Conservation (phyloP, 1,140 invertebrate genomes). For the Nylanderia fulva region DNA sequence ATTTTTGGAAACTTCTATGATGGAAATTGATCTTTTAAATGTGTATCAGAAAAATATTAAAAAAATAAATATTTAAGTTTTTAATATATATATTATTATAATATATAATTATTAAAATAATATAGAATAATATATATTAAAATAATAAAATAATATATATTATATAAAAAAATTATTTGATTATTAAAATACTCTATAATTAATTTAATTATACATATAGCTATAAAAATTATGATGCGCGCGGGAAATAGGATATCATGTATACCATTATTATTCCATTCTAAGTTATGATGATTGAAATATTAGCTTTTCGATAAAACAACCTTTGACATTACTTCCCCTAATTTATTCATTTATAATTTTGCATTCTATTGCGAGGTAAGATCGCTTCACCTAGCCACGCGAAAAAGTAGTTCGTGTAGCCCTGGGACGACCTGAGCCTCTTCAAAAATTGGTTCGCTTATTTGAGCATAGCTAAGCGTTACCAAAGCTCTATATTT, state of each 20-base stretch:
- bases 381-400: constrained; percentile 90
- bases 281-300: too few species aligned
- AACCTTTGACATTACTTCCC: not conserved
- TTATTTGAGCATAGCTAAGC: constrained; percentile 89
- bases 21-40: not conserved
- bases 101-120: too few species aligned
- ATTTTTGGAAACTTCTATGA: not conserved
- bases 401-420: constrained; percentile 90
- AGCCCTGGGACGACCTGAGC: constrained; percentile 90
- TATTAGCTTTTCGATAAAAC: not conserved
- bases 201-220: not conserved
- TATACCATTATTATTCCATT: not conserved
- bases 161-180: constrained; percentile 5
- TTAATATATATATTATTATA: too few species aligned
- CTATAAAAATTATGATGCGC: not conserved
- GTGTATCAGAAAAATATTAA: too few species aligned
- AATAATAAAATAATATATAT: not conserved
- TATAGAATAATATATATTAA: too few species aligned
- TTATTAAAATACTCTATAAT: not conserved
- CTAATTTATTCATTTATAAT: not conserved
- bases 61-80: too few species aligned
- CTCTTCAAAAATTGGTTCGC: constrained; percentile 90
- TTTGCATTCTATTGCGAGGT: constrained; percentile 76
- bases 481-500: constrained; percentile 94
- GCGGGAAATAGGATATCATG: not conserved